phyloP scores from a whole-genome alignment of 2,888 invertebrate genomes.

The Parnassius mnemosyne region DNA sequence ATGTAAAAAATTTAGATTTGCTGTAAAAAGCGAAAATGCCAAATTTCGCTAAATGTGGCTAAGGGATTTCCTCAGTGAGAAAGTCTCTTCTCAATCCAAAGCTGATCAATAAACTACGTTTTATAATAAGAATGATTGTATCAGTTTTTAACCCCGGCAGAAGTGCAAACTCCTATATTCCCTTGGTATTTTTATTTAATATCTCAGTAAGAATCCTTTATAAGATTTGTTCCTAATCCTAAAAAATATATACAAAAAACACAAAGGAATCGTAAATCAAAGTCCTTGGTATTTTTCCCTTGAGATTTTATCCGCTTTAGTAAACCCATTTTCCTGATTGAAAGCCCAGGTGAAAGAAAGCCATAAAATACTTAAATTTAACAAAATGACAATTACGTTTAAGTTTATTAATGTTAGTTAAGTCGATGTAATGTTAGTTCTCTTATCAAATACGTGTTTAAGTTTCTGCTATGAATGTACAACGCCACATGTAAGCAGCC shows the following conservation, averaged over 20 bases:
- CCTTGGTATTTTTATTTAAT: neutral
- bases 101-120: no score
- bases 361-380: neutral
- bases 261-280: neutral
- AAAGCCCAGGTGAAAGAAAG: constrained; percentile 2
- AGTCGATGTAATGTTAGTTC: constrained; percentile 14
- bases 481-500: constrained; percentile 27
- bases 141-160: no score
- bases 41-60: no score
- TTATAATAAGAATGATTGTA: no score
- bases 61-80: no score
- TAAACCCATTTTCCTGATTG: constrained; percentile 8
- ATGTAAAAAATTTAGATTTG: no score
- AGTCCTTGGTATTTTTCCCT: constrained; percentile 3
- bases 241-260: constrained; percentile 6
- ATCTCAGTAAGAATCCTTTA: constrained; percentile 1
- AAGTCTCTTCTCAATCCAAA: no score
- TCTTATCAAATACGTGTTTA: constrained; percentile 19
- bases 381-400: neutral
- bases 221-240: constrained; percentile 9
- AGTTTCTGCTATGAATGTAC: constrained; percentile 13
- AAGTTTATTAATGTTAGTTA: constrained; percentile 13
- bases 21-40: no score
- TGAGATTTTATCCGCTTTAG: constrained; percentile 1
- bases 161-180: no score